Evolutionary conservation across 2,888 invertebrate species (phyloP).

Genomic region (Argyresthia goedartella): DNA sequence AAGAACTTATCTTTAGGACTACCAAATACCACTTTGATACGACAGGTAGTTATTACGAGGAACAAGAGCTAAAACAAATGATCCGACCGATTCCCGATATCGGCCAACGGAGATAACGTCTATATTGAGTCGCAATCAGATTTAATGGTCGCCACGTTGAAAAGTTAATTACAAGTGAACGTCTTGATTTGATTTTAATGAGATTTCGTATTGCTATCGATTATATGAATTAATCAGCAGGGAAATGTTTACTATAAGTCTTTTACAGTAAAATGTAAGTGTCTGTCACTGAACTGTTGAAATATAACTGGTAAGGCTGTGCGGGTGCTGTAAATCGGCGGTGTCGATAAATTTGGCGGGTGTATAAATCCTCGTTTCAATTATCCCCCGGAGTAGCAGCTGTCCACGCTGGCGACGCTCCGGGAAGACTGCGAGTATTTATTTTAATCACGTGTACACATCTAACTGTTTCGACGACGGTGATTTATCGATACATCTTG

Average conservation of each 20-base stretch:
- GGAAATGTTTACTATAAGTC: background rate
- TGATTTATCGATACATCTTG: conserved; percentile 43
- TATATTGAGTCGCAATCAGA: conserved; percentile 22
- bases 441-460: conserved; percentile 58
- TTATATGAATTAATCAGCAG: background rate
- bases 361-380: conserved; percentile 67
- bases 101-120: conserved; percentile 4
- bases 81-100: background rate
- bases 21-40: background rate
- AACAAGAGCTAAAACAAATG: conserved; percentile 1
- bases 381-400: conserved; percentile 59
- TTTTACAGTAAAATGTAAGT: background rate
- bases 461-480: conserved; percentile 28
- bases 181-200: conserved; percentile 11
- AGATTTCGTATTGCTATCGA: background rate
- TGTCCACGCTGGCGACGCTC: conserved; percentile 32
- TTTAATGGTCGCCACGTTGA: conserved; percentile 26
- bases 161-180: conserved; percentile 26
- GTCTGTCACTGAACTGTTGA: background rate
- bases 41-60: background rate
- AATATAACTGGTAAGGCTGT: conserved; percentile 19
- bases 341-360: conserved; percentile 65
- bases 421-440: conserved; percentile 48
- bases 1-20: background rate
- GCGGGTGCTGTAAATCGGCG: conserved; percentile 45